phyloP scores from a whole-genome alignment of 2,888 invertebrate genomes.

The Tipula unca region DNA sequence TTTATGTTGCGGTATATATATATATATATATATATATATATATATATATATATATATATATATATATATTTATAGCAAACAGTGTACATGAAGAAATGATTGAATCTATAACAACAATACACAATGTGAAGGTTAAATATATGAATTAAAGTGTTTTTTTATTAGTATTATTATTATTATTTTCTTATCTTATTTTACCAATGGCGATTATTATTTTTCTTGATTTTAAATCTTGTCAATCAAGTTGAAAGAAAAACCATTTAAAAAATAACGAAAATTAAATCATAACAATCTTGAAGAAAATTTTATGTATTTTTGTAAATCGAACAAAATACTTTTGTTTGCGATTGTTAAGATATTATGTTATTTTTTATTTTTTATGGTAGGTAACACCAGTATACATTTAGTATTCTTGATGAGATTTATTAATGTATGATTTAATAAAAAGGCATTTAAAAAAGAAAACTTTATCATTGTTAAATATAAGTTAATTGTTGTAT shows the following conservation, averaged over 20 bases:
- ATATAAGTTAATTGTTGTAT: not conserved
- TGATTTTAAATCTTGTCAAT: conserved; percentile 2
- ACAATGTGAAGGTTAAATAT: not conserved
- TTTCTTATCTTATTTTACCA: conserved; percentile 8
- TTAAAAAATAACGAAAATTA: not conserved
- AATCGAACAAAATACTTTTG: not conserved
- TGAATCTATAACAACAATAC: not conserved
- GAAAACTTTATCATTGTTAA: not conserved
- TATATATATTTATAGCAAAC: not conserved
- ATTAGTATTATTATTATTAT: not conserved
- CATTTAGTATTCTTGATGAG: not conserved
- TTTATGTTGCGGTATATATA: not conserved
- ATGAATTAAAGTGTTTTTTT: not conserved
- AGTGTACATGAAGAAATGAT: not conserved
- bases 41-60: too few species aligned
- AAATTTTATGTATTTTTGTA: not conserved
- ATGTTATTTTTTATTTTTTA: not conserved
- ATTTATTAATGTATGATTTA: not conserved
- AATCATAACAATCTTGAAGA: not conserved
- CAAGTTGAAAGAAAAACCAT: not conserved
- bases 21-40: too few species aligned
- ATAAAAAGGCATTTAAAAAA: not conserved
- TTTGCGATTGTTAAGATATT: not conserved
- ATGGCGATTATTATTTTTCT: not conserved
- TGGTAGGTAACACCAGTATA: not conserved